Conservation (phyloP, 2,113 vertebrate species). For the Micronycteris hirsuta region DNA sequence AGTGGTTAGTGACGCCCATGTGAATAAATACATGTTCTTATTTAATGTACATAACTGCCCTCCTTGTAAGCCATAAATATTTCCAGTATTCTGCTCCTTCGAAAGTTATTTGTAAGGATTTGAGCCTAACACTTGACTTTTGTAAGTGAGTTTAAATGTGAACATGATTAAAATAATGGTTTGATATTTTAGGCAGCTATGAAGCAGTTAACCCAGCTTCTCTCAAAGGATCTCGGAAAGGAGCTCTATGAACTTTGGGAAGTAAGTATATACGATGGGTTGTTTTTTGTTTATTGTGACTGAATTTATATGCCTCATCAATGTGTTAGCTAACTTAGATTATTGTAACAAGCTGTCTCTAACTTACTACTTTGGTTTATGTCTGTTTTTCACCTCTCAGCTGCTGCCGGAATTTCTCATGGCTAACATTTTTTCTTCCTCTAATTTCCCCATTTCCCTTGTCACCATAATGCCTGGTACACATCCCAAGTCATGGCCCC, state of each 20-base stretch:
- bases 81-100: not conserved
- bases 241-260: constrained; percentile 95
- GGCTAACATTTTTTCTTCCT: not conserved
- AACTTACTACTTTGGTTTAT: not conserved
- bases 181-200: constrained; percentile 89
- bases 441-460: not conserved
- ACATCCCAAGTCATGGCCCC: not conserved
- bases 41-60: not conserved
- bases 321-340: not conserved
- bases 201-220: constrained; percentile 86
- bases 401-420: not conserved
- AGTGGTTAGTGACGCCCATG: not conserved
- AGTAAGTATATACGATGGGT: constrained; percentile 76
- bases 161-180: not conserved
- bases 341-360: not conserved
- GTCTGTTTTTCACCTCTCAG: not conserved
- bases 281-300: not conserved
- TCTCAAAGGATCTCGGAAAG: constrained; percentile 86
- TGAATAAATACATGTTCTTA: not conserved
- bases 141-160: not conserved
- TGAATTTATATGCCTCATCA: not conserved
- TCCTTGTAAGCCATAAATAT: not conserved
- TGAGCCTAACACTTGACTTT: not conserved
- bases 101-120: not conserved
- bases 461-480: rapidly evolving